Evolutionary conservation across 2,888 invertebrate species (phyloP).

Genomic region (Sarcophaga subvicina): DNA sequence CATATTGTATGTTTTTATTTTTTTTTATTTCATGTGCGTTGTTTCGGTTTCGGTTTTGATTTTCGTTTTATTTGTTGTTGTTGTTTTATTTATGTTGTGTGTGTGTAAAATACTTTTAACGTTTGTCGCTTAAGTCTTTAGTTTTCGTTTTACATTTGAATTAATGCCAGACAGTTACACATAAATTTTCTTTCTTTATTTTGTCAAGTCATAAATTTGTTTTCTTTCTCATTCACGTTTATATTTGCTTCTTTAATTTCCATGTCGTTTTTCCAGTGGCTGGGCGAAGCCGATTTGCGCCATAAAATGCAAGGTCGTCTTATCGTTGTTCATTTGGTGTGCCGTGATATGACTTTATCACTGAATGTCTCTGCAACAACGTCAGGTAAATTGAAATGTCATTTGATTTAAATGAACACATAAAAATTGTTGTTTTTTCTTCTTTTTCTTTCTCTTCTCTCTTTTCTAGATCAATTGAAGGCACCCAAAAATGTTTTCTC

Average conservation of each 20-base stretch:
- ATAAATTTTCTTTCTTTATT: too few species aligned
- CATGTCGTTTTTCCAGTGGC: conserved; percentile 86
- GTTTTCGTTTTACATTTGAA: neutral
- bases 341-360: conserved; percentile 86
- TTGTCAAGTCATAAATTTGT: neutral
- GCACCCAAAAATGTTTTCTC: conserved; percentile 86
- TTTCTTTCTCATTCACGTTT: neutral
- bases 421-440: too few species aligned
- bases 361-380: conserved; percentile 79
- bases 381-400: conserved; percentile 37
- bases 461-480: conserved; percentile 74
- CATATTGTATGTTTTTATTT: conserved; percentile 8
- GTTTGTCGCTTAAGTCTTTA: conserved; percentile 43
- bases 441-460: neutral
- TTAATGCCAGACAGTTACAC: too few species aligned
- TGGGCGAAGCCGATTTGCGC: conserved; percentile 90
- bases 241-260: too few species aligned
- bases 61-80: neutral
- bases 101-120: conserved; percentile 8
- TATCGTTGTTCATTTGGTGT: conserved; percentile 90
- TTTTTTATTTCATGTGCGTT: neutral
- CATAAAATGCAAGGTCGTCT: conserved; percentile 90
- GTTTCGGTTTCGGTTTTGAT: neutral
- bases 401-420: too few species aligned
- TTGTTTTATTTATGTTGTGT: conserved; percentile 1